phyloP scores from a whole-genome alignment of 2,113 vertebrate species.

The Gymnocephalus cernua region DNA sequence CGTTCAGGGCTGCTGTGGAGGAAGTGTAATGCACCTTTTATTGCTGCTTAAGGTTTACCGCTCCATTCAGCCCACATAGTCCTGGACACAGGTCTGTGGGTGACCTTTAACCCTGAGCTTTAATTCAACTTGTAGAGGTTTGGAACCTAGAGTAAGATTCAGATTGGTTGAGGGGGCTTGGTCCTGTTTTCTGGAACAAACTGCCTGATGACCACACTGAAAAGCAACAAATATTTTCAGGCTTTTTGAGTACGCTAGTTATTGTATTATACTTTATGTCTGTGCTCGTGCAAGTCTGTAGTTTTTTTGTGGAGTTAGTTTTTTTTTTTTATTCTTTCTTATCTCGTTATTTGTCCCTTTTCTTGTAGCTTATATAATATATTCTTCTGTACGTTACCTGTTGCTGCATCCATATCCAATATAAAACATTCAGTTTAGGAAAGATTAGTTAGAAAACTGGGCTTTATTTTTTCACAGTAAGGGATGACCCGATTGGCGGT shows the following conservation, averaged over 20 bases:
- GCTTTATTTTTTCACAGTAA: no score
- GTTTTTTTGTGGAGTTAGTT: not conserved
- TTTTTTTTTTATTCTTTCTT: not conserved
- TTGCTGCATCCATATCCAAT: not conserved
- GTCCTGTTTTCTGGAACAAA: not conserved
- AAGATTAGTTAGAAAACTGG: not conserved
- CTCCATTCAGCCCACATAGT: constrained; percentile 11
- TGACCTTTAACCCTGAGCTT: constrained; percentile 49
- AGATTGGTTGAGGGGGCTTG: not conserved
- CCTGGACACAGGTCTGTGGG: not conserved
- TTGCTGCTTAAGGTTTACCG: constrained; percentile 13
- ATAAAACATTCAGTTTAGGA: not conserved
- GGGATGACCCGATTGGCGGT: not conserved
- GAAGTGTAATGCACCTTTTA: constrained; percentile 46
- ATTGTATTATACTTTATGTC: no score
- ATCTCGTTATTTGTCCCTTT: not conserved
- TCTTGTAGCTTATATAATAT: not conserved
- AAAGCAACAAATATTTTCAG: not conserved
- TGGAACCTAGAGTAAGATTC: not conserved
- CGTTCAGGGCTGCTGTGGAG: constrained; percentile 14
- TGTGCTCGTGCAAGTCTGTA: not conserved
- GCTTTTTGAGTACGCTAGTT: no score
- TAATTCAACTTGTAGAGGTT: not conserved
- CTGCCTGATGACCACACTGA: not conserved
- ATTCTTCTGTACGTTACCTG: not conserved